Conservation (phyloP, 2,888 invertebrate species). For the Dolichomitus sp. region DNA sequence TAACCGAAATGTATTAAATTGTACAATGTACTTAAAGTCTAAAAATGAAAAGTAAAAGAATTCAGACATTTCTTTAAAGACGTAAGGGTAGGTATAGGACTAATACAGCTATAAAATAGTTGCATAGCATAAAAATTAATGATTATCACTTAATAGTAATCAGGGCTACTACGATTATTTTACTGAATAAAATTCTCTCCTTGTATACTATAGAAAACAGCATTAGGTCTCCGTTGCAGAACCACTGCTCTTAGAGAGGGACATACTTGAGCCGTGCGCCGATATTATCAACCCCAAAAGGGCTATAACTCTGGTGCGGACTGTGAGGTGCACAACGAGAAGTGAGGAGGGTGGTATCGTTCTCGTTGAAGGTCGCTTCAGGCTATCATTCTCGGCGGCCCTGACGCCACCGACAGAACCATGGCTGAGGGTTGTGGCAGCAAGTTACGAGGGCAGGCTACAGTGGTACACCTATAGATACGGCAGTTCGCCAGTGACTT, state of each 20-base stretch:
- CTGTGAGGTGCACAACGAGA: conserved; percentile 42
- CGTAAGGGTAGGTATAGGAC: too few species aligned
- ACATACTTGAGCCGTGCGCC: conserved; percentile 61
- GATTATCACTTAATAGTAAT: too few species aligned
- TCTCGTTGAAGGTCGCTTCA: conserved; percentile 66
- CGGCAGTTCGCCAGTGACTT: conserved; percentile 21
- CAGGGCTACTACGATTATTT: too few species aligned
- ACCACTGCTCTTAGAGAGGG: conserved; percentile 3
- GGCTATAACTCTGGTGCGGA: conserved; percentile 77
- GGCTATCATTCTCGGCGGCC: conserved; percentile 64
- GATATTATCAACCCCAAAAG: conserved; percentile 81
- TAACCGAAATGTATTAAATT: background rate
- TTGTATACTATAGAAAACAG: background rate
- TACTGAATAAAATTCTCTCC: too few species aligned
- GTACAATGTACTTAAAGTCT: too few species aligned
- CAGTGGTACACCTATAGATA: conserved; percentile 14
- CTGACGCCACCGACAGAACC: conserved; percentile 43
- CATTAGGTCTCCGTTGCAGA: conserved; percentile 2
- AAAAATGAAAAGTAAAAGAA: too few species aligned
- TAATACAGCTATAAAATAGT: too few species aligned
- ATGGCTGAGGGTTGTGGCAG: conserved; percentile 50
- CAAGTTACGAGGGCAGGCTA: conserved; percentile 51
- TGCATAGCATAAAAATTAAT: too few species aligned
- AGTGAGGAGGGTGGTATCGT: conserved; percentile 44
- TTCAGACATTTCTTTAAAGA: too few species aligned